Conservation (phyloP, 2,113 vertebrate genomes). For the Cebidichthys violaceus region DNA sequence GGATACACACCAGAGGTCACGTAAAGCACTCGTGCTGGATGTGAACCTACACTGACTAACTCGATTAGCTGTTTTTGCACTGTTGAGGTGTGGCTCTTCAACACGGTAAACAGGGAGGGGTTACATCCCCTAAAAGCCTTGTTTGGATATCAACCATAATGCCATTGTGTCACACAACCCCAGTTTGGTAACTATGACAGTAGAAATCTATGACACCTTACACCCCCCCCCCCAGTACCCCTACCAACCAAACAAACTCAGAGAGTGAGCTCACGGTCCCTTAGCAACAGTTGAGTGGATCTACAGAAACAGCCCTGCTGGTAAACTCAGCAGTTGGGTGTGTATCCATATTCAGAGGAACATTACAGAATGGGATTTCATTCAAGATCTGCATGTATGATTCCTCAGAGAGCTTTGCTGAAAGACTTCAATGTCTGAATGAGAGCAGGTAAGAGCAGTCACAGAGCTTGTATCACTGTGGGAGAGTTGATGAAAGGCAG, state of each 20-base stretch:
- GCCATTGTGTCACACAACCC: conserved; percentile 39
- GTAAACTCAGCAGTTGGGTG: conserved; percentile 47
- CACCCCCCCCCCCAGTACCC: conserved; percentile 25
- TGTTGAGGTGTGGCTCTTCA: conserved; percentile 11
- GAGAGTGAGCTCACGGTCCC: conserved; percentile 52
- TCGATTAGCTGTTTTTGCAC: conserved; percentile 17
- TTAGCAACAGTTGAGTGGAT: conserved; percentile 56
- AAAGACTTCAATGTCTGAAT: conserved; percentile 27
- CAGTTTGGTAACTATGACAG: conserved; percentile 69
- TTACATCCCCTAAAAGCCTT: neutral
- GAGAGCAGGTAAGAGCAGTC: conserved; percentile 66
- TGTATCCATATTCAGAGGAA: conserved; percentile 45
- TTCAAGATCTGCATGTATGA: conserved; percentile 20
- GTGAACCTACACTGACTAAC: conserved; percentile 16
- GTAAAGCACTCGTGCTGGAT: conserved; percentile 9
- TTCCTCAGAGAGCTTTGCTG: conserved; percentile 5
- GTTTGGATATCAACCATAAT: conserved; percentile 35
- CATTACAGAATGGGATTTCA: conserved; percentile 46
- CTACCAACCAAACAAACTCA: conserved; percentile 72
- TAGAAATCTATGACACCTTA: conserved; percentile 33
- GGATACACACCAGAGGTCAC: conserved; percentile 24
- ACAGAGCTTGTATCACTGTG: conserved; percentile 19
- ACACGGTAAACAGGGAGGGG: conserved; percentile 14
- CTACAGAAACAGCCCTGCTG: conserved; percentile 27
- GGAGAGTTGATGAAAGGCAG: conserved; percentile 38